Evolutionary conservation across 2,797 vertebrate genomes (phyloP).

Genomic region (Caiman crocodilus): DNA sequence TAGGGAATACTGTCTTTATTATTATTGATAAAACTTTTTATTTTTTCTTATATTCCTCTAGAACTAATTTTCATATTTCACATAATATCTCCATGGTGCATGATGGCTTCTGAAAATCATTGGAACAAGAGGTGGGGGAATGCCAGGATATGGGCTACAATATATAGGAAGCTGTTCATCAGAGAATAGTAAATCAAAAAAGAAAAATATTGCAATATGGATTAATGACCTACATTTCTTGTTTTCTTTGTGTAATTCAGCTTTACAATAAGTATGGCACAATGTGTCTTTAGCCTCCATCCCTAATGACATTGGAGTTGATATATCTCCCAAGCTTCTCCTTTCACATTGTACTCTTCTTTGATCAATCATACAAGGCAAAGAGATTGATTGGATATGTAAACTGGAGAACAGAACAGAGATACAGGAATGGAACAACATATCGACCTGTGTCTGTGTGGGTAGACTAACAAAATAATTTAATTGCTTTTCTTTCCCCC

Average conservation of each 20-base stretch:
- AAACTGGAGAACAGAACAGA: background rate
- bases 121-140: background rate
- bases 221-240: background rate
- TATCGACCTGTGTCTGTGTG: background rate
- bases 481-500: background rate
- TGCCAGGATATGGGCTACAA: background rate
- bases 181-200: background rate
- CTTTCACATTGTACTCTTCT: background rate
- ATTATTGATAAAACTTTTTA: too few species aligned
- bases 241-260: background rate
- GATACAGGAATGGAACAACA: conserved; percentile 16
- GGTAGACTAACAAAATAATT: conserved; percentile 25
- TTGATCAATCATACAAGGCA: conserved; percentile 24
- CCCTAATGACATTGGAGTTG: background rate
- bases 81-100: too few species aligned
- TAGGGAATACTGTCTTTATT: too few species aligned
- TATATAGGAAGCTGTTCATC: background rate
- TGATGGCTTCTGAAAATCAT: background rate
- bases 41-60: too few species aligned
- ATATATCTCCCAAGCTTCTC: background rate
- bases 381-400: conserved; percentile 40
- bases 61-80: too few species aligned
- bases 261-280: background rate
- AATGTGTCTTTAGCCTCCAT: background rate
- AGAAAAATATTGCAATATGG: background rate